Conservation (phyloP, 2,888 invertebrate species). For the Lepidocyrtinus sp. region DNA sequence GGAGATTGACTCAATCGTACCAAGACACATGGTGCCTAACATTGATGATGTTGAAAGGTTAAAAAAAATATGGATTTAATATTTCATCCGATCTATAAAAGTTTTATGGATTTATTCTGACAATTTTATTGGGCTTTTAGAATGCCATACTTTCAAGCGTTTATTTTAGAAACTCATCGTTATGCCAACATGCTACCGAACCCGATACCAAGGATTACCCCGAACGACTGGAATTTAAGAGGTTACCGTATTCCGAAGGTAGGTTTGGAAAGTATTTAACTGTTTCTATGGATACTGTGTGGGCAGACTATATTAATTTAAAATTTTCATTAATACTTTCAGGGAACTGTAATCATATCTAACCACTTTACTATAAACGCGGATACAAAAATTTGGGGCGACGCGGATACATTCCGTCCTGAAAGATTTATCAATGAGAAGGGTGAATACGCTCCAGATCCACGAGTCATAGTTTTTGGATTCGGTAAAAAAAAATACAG, state of each 20-base stretch:
- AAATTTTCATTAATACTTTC: no score
- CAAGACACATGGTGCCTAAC: conserved; percentile 35
- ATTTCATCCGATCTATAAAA: background rate
- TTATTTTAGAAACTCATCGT: conserved; percentile 47
- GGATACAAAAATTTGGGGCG: conserved; percentile 60
- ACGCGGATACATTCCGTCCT: conserved; percentile 62
- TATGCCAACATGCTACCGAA: conserved; percentile 53
- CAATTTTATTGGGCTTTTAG: conserved; percentile 21
- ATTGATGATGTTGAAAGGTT: conserved; percentile 55
- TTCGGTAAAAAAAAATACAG: conserved; percentile 40
- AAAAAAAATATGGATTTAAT: background rate
- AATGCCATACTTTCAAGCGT: conserved; percentile 57
- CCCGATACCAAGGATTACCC: conserved; percentile 43
- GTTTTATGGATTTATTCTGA: no score
- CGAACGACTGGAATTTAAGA: conserved; percentile 44
- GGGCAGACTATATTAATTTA: background rate
- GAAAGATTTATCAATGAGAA: conserved; percentile 60
- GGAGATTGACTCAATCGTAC: conserved; percentile 49
- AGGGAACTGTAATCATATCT: conserved; percentile 44
- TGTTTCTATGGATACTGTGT: background rate
- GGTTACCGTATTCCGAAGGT: conserved; percentile 57
- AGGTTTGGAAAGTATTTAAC: background rate
- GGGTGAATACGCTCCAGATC: conserved; percentile 56
- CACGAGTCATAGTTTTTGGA: conserved; percentile 53
- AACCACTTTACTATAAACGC: conserved; percentile 52